Percentiles rank a stretch among this genome's conserved stretches.
These are phyloP conservation scores for Poecilus cupreus DNA, from an alignment of 2,888 invertebrate genomes.

Conservation along the genomic window DNA sequence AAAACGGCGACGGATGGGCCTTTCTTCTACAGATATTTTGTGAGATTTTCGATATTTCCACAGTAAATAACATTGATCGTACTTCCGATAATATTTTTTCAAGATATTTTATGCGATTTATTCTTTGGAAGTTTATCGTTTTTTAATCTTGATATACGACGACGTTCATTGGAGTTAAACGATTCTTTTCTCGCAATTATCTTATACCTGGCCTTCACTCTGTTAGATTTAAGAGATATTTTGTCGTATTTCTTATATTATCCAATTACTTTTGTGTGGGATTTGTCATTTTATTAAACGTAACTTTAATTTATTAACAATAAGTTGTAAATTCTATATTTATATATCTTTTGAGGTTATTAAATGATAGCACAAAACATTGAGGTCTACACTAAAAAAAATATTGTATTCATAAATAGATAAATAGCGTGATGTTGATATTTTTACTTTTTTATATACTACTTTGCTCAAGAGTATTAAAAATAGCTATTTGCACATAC, in stretches of 20 bases:
- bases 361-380: no score
- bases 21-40: constrained; percentile 41
- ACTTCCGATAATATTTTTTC: constrained; percentile 47
- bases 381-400: no score
- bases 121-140: constrained; percentile 40
- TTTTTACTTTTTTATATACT: no score
- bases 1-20: constrained; percentile 40
- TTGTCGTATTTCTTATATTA: not conserved
- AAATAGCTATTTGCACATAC: no score
- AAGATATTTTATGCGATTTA: constrained; percentile 27
- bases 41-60: constrained; percentile 45
- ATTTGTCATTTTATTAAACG: no score
- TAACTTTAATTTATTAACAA: no score
- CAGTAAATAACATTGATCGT: constrained; percentile 50
- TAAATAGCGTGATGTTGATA: no score
- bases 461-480: no score
- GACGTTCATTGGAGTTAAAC: constrained; percentile 50
- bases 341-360: no score
- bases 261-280: not conserved
- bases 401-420: no score
- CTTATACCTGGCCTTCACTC: constrained; percentile 8
- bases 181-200: constrained; percentile 46
- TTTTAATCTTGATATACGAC: constrained; percentile 55
- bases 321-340: no score
- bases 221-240: not conserved